These are phyloP conservation scores for Dendrocopos noguchii DNA, from an alignment of 2,113 vertebrate genomes.

Conservation along the genomic window DNA sequence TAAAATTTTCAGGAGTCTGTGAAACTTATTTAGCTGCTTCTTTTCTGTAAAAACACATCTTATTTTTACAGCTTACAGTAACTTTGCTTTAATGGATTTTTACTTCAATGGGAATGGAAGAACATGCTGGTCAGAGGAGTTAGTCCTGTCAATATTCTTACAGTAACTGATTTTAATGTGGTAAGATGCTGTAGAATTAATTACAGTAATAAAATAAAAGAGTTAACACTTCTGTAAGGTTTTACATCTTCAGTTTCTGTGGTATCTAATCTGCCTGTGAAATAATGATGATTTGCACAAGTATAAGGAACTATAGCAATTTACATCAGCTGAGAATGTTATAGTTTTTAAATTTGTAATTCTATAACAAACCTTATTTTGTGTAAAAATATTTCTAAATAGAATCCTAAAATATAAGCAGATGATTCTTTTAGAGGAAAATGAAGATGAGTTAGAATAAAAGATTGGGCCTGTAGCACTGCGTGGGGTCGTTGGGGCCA, in stretches of 20 bases:
- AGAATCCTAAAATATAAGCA: not conserved
- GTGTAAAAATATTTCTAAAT: not conserved
- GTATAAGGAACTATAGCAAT: not conserved
- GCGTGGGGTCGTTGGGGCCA: no score
- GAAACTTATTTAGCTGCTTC: slow-evolving; percentile 10
- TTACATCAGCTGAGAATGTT: not conserved
- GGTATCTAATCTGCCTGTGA: not conserved
- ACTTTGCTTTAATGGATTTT: not conserved
- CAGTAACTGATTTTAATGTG: not conserved
- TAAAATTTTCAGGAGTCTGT: slow-evolving; percentile 9
- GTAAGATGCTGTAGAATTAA: not conserved
- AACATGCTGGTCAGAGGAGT: not conserved
- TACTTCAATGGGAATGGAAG: not conserved
- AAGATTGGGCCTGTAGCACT: not conserved
- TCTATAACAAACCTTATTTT: not conserved
- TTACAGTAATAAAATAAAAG: not conserved
- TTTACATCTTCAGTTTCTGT: not conserved
- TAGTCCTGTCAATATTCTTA: not conserved
- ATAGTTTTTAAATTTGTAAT: not conserved
- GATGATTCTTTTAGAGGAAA: not conserved
- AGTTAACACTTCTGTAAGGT: not conserved
- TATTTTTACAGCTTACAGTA: not conserved
- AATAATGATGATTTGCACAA: not conserved
- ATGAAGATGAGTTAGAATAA: not conserved
- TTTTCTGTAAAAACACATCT: not conserved